A percentile compares a stretch with the other conserved stretches of the same genome.
These are phyloP conservation scores for Pomacea canaliculata DNA, from an alignment of 2,888 invertebrate genomes.

Conservation along the genomic window DNA sequence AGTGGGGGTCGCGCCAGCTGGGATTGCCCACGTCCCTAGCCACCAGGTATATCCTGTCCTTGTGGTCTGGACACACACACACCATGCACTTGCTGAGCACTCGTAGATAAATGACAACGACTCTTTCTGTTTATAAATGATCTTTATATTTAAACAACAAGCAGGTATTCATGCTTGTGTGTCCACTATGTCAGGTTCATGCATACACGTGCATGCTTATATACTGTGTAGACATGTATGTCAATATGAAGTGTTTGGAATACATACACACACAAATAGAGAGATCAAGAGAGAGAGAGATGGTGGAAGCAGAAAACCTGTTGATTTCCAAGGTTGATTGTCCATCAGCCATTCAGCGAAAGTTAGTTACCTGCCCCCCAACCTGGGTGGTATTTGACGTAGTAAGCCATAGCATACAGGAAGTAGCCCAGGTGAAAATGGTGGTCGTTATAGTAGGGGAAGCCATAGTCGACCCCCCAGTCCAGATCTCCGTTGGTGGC, in stretches of 20 bases:
- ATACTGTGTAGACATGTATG: not conserved
- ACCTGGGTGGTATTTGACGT: slow-evolving; percentile 43
- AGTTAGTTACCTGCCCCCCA: slow-evolving; percentile 46
- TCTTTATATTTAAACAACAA: too few species aligned
- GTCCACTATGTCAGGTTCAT: too few species aligned
- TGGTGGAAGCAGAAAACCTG: too few species aligned
- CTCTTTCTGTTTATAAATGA: too few species aligned
- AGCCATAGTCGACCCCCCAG: slow-evolving; percentile 52
- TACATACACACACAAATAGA: too few species aligned
- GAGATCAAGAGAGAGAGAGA: too few species aligned
- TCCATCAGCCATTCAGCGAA: too few species aligned
- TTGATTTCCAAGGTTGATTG: too few species aligned
- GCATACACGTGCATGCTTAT: too few species aligned
- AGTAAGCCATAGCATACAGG: slow-evolving; percentile 55
- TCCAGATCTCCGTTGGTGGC: slow-evolving; percentile 42
- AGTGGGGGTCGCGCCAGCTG: slow-evolving; percentile 41
- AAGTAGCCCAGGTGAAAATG: slow-evolving; percentile 60
- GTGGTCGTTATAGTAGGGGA: slow-evolving; percentile 58
- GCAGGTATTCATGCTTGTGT: too few species aligned
- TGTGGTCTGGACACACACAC: slow-evolving; percentile 40
- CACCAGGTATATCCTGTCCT: slow-evolving; percentile 43
- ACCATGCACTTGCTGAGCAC: not conserved
- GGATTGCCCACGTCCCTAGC: slow-evolving; percentile 55
- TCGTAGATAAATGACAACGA: not conserved
- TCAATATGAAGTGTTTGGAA: too few species aligned